Evolutionary conservation across 2,888 invertebrate genomes (phyloP).

Genomic region (Thymelicus acteon): DNA sequence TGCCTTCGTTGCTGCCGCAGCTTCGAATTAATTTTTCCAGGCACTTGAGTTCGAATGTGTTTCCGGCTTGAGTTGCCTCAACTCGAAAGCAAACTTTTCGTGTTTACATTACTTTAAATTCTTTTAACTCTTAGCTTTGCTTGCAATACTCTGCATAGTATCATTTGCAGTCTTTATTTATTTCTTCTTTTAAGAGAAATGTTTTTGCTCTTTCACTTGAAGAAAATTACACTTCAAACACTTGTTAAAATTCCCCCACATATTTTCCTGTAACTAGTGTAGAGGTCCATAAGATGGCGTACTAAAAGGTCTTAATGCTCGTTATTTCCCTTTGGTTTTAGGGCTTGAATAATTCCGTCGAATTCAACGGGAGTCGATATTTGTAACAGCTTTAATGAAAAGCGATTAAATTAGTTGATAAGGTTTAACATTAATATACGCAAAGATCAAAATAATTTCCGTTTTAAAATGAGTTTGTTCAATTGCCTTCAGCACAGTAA

Average conservation of each 20-base stretch:
- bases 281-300: constrained; percentile 41
- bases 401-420: constrained; percentile 10
- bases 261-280: constrained; percentile 36
- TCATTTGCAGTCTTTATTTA: constrained; percentile 63
- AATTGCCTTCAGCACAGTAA: constrained; percentile 67
- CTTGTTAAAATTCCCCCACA: constrained; percentile 47
- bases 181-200: constrained; percentile 56
- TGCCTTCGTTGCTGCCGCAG: constrained; percentile 59
- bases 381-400: constrained; percentile 8
- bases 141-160: constrained; percentile 69
- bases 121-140: constrained; percentile 75
- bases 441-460: constrained; percentile 64
- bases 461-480: constrained; percentile 65
- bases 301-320: constrained; percentile 38
- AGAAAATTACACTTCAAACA: constrained; percentile 52
- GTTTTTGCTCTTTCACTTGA: constrained; percentile 51
- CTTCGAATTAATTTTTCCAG: constrained; percentile 82
- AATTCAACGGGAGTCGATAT: background rate
- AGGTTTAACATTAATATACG: constrained; percentile 48
- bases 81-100: constrained; percentile 81
- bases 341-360: background rate
- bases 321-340: constrained; percentile 26
- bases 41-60: constrained; percentile 82
- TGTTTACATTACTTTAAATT: constrained; percentile 81
- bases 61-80: constrained; percentile 76